These are phyloP conservation scores for Grus americana DNA, from an alignment of 2,113 vertebrate species.

Conservation along the genomic window DNA sequence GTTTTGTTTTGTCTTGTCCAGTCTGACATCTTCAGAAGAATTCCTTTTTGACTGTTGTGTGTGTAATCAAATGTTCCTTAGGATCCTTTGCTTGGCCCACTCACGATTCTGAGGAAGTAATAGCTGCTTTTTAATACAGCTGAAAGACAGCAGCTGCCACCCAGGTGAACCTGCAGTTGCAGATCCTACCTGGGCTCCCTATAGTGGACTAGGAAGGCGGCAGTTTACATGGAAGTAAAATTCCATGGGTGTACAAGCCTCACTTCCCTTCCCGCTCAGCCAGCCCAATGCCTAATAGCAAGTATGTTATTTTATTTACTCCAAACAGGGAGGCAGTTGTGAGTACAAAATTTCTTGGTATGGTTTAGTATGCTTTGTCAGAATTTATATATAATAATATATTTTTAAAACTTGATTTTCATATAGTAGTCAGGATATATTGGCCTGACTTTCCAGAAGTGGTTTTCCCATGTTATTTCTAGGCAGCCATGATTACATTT, in stretches of 20 bases:
- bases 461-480: background rate
- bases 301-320: background rate
- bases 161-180: background rate
- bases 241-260: background rate
- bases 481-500: background rate
- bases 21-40: background rate
- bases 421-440: background rate
- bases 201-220: accelerated
- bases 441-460: background rate
- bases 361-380: background rate
- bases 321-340: background rate
- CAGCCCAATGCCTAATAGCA: background rate
- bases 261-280: background rate
- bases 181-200: background rate
- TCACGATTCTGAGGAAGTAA: background rate
- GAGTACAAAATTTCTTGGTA: background rate
- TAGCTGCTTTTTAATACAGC: background rate
- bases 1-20: conserved; percentile 37
- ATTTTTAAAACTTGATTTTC: background rate
- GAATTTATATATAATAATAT: background rate
- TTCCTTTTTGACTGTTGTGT: background rate
- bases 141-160: background rate
- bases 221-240: background rate
- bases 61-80: background rate
- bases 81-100: background rate